Evolutionary conservation across 2,888 invertebrate genomes (phyloP), one percentile per base, ranked within the genome.

Genomic region (Eristalis intricaria): DNA sequence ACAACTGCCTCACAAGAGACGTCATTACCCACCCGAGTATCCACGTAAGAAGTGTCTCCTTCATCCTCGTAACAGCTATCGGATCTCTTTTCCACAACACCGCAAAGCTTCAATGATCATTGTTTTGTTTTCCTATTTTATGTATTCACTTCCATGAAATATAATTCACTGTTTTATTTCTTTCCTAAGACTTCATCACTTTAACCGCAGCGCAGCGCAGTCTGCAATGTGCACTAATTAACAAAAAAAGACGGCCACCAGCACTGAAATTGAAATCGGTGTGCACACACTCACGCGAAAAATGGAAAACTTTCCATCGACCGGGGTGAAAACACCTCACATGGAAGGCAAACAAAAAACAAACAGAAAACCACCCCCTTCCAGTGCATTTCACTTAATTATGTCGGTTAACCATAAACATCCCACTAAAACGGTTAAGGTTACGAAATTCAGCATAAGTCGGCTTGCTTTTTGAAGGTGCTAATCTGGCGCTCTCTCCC

Each of bases 1-100:
- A 43, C 4, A n/a, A 15, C n/a, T 7, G 43, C 15, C 43, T 43
- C 50, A 7, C 50, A 19, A 19, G 50, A 8, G 50, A 1, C 19
- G 19, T 19, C 50, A 50, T 50, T 50, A 83, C 73, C 23, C 63
- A 84, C 83, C 83, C 78, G 11, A 78, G 43, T 15, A 84, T 26
- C 35, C 68, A 74, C n/a, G 13, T 69, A 23, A 73, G 26, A 64
- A 74, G 56, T 23, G 19, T 69, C 43, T 84, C 64, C 43, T 64
- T 69, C 78, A 69, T 74, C 38, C 32, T 66, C 19, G 15, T n/a
- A 23, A 43, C 19, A 32, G 11, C 22, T 40, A 19, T 22, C n/a
- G n/a, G 63, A 23, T 32, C 26, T 10, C 26, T 32, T 40, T 43
- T 50, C 7, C 23, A 2, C 32, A 61, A 10, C 71, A 22, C 32